Base-by-base conservation (phyloP, 2,797 vertebrate genomes). In the Mormyrus hasselquistii region DNA sequence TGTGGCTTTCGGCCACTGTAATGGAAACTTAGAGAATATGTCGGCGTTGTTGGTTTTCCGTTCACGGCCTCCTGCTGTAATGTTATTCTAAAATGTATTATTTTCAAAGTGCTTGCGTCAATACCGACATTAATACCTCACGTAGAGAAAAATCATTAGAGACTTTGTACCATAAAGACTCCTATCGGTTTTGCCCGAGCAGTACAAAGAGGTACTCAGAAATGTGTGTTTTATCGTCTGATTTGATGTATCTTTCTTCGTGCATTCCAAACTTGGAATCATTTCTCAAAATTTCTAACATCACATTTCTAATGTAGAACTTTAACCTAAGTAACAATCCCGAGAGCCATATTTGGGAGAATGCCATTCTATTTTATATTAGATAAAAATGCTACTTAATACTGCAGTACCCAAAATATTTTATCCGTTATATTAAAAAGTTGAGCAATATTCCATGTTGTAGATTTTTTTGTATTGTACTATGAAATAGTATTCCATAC, bases 1-100 rank as follows among this genome's bases (percentile, higher is more conserved):
- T 89, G 82, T 59, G 88, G 88, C 79, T 89, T 89, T 47, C 76
- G 38, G 57, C 62, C 59, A 59, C 83, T 73, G 57, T 89, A 86
- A 69, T 86, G 88, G 57, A 89, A 85, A 41, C 79, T 55, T 85
- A 65, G 53, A 55, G 12, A 65, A 88, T 49, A 49, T 84, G 82
- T 38, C 29, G 82, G 25, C 65, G 29, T 73, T 38, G 65, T 38
- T 84, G 82, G 9, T 52, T 49, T 84, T 84, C 25, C 49, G 47
- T 84, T 49, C 44, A 10, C 3, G 82, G 41, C 49, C 19, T 84
- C 41, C 82, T 25, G 82, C 82, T 84, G 41, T 84, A 86, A 25
- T 55, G 8, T 57, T 87, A 57, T 87, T 41, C 52, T 41, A 34
- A 22, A 57, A 87, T 55, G 85, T 16, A 47, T 50, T 53, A 12